Evolutionary conservation across 2,797 vertebrate species (phyloP).

Genomic region (Spatula versicolor): DNA sequence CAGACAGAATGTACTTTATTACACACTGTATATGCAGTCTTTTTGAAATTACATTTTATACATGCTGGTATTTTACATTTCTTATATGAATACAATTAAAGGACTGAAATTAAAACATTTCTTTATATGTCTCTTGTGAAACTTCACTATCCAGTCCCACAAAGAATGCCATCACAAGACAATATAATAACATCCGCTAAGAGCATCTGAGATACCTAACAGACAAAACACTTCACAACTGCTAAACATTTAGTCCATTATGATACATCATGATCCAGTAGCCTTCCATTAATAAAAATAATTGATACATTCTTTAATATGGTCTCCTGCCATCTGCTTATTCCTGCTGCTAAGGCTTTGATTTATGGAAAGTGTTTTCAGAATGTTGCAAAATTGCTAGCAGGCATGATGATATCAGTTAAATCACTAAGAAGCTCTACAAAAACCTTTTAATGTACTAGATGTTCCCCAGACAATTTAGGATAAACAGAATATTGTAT

Average conservation of each 20-base stretch:
- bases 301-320: constrained; percentile 74
- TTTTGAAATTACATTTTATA: constrained; percentile 71
- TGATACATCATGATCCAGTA: constrained; percentile 64
- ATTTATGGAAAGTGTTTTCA: constrained; percentile 79
- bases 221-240: constrained; percentile 56
- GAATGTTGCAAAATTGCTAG: constrained; percentile 78
- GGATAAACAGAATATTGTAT: constrained; percentile 75
- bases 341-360: constrained; percentile 75
- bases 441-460: constrained; percentile 76
- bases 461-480: constrained; percentile 73
- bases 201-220: constrained; percentile 39
- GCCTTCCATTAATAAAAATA: constrained; percentile 73
- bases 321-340: constrained; percentile 75
- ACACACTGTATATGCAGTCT: constrained; percentile 36
- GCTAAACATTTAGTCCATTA: constrained; percentile 64
- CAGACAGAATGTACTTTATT: constrained; percentile 65
- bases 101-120: constrained; percentile 46
- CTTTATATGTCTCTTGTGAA: constrained; percentile 47
- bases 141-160: constrained; percentile 11
- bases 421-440: constrained; percentile 71
- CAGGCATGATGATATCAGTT: constrained; percentile 73
- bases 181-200: not conserved
- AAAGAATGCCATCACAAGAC: constrained; percentile 1
- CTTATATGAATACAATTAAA: constrained; percentile 66
- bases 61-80: constrained; percentile 64